Conservation (phyloP, 2,797 vertebrate species). For the Pristis pectinata region DNA sequence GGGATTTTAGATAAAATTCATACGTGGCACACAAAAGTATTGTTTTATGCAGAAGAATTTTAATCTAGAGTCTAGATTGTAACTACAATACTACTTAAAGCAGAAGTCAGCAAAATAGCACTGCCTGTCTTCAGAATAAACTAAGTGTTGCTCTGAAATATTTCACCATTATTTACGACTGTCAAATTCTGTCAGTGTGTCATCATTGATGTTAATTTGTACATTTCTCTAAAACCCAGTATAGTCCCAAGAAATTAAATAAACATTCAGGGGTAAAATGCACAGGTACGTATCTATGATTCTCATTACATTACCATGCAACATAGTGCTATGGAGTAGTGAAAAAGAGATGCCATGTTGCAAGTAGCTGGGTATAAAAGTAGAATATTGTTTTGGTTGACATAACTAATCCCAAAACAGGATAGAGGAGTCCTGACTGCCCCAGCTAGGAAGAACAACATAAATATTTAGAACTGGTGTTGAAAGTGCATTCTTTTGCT, state of each 20-base stretch:
- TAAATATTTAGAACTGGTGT: background rate
- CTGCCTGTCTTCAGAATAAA: background rate
- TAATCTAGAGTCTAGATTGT: no score
- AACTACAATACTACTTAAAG: background rate
- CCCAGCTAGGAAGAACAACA: background rate
- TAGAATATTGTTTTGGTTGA: background rate
- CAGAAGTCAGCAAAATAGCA: background rate
- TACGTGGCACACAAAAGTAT: no score
- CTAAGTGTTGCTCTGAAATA: background rate
- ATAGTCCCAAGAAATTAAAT: background rate
- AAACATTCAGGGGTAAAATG: background rate
- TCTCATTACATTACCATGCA: background rate
- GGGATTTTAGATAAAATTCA: no score
- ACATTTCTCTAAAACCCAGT: background rate
- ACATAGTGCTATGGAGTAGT: background rate
- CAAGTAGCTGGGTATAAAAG: background rate
- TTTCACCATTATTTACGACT: background rate
- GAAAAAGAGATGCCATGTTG: no score
- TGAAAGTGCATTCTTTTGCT: background rate
- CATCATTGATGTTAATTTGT: background rate
- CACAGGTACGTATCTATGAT: background rate
- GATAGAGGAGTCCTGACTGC: background rate
- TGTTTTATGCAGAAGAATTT: no score
- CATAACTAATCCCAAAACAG: background rate
- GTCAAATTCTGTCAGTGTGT: background rate